A percentile compares a stretch with the other conserved stretches of the same genome.
Evolutionary conservation across 2,113 vertebrate genomes (phyloP).

Genomic region (Parotia lawesii): DNA sequence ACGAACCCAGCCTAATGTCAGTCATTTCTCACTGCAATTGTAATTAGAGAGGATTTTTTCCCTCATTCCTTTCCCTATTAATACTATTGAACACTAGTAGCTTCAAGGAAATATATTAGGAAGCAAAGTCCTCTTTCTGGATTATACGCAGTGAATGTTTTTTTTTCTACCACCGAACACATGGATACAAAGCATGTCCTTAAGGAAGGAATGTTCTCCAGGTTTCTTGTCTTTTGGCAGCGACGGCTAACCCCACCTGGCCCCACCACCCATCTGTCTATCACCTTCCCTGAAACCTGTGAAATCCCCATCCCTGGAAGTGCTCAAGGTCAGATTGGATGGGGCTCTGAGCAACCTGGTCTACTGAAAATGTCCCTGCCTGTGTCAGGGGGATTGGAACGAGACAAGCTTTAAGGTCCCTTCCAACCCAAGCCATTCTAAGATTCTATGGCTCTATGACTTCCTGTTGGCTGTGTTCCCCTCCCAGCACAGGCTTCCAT

Average conservation of each 20-base stretch:
- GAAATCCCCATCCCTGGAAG: not conserved
- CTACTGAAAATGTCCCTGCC: not conserved
- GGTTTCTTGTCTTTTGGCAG: not conserved
- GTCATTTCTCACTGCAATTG: not conserved
- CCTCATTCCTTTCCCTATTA: not conserved
- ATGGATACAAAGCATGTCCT: not conserved
- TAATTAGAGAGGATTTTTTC: not conserved
- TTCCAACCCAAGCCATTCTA: not conserved
- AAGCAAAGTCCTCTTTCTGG: not conserved
- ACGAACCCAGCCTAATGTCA: not conserved
- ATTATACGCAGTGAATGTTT: not conserved
- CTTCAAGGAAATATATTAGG: not conserved
- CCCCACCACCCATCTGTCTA: not conserved
- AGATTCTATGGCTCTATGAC: not conserved
- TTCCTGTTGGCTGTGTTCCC: accelerated
- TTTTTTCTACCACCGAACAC: not conserved
- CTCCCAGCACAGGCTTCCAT: not conserved
- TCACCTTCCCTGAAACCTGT: not conserved
- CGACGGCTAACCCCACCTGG: not conserved
- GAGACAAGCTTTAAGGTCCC: not conserved
- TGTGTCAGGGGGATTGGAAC: not conserved
- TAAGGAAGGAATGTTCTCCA: not conserved
- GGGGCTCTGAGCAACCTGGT: not conserved
- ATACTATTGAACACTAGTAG: not conserved
- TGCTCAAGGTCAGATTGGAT: not conserved